Conservation (phyloP, 2,113 vertebrate species). For the Thunnus thynnus region DNA sequence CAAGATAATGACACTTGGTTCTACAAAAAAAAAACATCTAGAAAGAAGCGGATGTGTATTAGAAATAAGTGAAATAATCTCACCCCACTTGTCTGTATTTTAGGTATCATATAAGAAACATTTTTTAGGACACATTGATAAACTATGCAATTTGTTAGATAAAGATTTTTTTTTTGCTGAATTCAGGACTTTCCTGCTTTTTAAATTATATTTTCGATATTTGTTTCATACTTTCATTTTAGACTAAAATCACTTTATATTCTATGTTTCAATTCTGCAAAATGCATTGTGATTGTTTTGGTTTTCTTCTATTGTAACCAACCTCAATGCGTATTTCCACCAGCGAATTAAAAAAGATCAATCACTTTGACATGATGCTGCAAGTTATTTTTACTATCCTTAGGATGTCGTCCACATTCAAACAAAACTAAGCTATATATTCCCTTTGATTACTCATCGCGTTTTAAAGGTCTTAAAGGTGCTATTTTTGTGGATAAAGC, state of each 20-base stretch:
- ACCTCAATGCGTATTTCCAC: not conserved
- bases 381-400: constrained; percentile 16
- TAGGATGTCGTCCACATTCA: not conserved
- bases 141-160: too few relatives aligned
- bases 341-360: constrained; percentile 4
- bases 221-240: too few relatives aligned
- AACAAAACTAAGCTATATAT: not conserved
- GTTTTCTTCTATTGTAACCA: too few relatives aligned
- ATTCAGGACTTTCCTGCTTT: too few relatives aligned
- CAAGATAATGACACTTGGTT: too few relatives aligned
- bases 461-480: constrained; percentile 8
- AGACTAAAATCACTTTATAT: not conserved
- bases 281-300: too few relatives aligned
- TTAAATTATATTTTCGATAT: too few relatives aligned
- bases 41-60: not conserved
- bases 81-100: not conserved
- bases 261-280: not conserved
- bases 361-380: not conserved
- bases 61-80: not conserved
- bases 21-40: not conserved
- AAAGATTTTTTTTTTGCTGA: too few relatives aligned
- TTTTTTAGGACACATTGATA: too few relatives aligned
- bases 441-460: not conserved
- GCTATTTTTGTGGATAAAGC: constrained; percentile 52
- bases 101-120: not conserved